Conservation (phyloP, 2,797 vertebrate genomes). For the Anniella stebbinsi region DNA sequence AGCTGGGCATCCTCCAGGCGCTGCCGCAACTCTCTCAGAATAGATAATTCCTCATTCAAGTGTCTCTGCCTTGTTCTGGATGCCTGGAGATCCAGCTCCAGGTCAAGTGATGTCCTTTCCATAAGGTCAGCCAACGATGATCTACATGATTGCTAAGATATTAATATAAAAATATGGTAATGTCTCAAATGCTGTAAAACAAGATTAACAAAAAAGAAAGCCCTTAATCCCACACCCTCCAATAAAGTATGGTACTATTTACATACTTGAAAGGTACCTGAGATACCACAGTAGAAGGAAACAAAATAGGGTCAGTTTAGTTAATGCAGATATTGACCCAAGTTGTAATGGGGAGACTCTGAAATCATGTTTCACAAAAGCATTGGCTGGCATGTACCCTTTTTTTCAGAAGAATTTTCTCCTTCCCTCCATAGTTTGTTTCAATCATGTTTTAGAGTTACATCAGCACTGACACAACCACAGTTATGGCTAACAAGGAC, state of each 20-base stretch:
- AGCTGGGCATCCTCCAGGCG: conserved; percentile 91
- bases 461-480: neutral
- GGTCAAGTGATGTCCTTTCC: conserved; percentile 95
- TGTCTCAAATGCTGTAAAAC: neutral
- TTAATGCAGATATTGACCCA: neutral
- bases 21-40: conserved; percentile 91
- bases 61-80: conserved; percentile 95
- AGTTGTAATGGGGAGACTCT: neutral
- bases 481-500: neutral
- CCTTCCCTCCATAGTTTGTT: neutral
- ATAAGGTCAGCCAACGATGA: conserved; percentile 94
- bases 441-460: neutral
- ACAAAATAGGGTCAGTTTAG: neutral
- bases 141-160: conserved; percentile 87
- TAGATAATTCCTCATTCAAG: conserved; percentile 93
- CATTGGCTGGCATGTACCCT: neutral
- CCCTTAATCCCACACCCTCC: neutral
- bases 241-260: neutral
- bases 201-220: neutral
- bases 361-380: neutral
- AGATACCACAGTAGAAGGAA: neutral
- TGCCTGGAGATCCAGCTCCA: conserved; percentile 99
- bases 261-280: neutral
- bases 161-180: conserved; percentile 34
- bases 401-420: neutral